Evolutionary conservation across 2,797 vertebrate genomes (phyloP), one percentile per base, ranked within the genome.

Genomic region (Mycteria americana): DNA sequence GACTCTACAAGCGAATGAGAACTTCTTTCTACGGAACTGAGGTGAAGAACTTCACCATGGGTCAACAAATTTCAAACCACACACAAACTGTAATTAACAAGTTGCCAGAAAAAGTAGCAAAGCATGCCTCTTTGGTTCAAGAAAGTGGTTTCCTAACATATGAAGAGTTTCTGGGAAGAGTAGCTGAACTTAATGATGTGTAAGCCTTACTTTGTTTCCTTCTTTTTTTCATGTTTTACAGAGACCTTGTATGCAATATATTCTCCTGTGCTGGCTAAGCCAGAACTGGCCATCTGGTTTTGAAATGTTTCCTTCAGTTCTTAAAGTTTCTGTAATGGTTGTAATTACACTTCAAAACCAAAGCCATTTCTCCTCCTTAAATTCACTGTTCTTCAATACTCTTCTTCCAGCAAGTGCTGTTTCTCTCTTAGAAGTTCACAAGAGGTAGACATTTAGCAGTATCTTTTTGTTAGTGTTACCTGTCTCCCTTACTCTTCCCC

Each of bases 121-220:
- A 99, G 96, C 99, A 99, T 69, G 98, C 98, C 5, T 97, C 98
- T 75, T 95, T 99, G 97, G 99, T 99, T 84, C 99, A 99, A 63
- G 99, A 99, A 97, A 99, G 99, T 93, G 98, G 99, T 95, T 99
- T 98, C 96, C 98, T 99, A 88, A 99, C 98, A 19, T 99, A 99
- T 21, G 99, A 99, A 94, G 99, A 99, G 97, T 99, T 99, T 98
- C 98, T 99, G 97, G 99, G 98, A 33, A 98, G 99, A 97, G 98
- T 99, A 87, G 98, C 99, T 50, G 99, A 99, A 96, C 99, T 99
- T 37, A 99, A 99, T 89, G 99, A 99, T 33, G 98, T 99, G 99
- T 99, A 99, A 99, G 99, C 94, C 37, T 87, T 74, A 10, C 54
- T 96, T 96, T 60, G 64, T 90, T 91, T 92, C 69, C 62, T 92